Evolutionary conservation across 2,888 invertebrate species (phyloP), one percentile per base, ranked within the genome.

Genomic region (Masnerella sp.): DNA sequence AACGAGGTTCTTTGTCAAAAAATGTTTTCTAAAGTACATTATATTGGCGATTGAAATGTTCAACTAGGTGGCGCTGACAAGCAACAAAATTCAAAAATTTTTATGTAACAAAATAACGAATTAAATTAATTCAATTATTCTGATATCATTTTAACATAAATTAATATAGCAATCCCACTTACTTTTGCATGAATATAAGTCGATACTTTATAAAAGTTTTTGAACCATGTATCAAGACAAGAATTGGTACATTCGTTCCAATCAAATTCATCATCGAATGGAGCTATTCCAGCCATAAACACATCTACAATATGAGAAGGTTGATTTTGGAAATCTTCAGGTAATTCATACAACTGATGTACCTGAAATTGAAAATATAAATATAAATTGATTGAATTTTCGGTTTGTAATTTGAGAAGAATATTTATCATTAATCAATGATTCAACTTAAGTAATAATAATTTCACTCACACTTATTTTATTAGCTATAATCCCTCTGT

Each of bases 211-310:
- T 81, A 56, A 58, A 82, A 79, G 17, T 80, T 74, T 0, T 76
- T 25, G 11, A 88, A 81, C 89, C 89, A 89, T 5, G 86, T 79
- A 32, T 84, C 78, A 14, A 88, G 85, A 14, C 82, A 84, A 2
- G 82, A 79, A n/a, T 81, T 87, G 0, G 89, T 88, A 72, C 85
- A 85, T 2, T 80, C 76, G 61, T 90, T 90, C 91, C 91, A 92
- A 11, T 85, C 84, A 25, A 83, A 84, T 80, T 91, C 91, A 25
- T 88, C 84, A 77, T 92, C 92, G 59, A 87, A 87, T 0, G 92
- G 91, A 30, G 86, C 83, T 11, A 92, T 80, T 51, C 88, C 88
- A 62, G 88, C 86, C 40, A 91, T 77, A 77, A 89, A 90, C 43
- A 91, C 84, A 77, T 91, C 90, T 0, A 90, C 83, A 18, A 88